Base-by-base conservation (phyloP, 1,140 invertebrate species). In the Caerostris darwini region DNA sequence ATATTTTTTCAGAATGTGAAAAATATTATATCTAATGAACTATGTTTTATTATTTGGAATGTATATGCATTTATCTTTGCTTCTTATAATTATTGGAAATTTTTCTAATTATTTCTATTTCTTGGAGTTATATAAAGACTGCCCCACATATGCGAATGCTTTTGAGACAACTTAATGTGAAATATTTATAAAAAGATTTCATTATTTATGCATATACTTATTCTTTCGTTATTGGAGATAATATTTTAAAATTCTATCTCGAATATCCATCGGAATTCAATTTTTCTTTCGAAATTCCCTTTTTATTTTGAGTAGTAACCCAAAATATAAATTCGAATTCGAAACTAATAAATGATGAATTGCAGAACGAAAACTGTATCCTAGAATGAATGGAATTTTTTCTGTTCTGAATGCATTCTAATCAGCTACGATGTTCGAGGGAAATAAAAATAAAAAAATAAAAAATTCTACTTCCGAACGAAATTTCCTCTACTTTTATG, bases 401-500 rank as follows among this genome's bases (percentile, higher is more conserved):
- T 14, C 12, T 50, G 6, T 5, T 77, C 71, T 67, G 8, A 77
- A 10, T 12, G 34, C 2, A 53, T 77, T 7, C 7, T 77, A 50
- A 53, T 14, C 7, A 10, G 10, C 5, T 64, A 10, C 4, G 61
- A 64, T 14, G 61, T 14, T 64, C 17, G 12, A 77, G 34, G 3
- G 50, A 50, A 50, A 77, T 77, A 77, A 53, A 77, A 77, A 77
- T 4, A 5, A 53, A 50, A 71, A 34, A 77, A 6, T 5, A 53
- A 50, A 71, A 34, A 77, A 6, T n/a, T 77, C 8, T 53, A 53
- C 34, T 77, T 77, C 71, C 71, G 71, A 77, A 77, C 3, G 34
- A 77, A 50, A 77, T 77, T 77, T 77, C 7, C 71, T 77, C 10
- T 53, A 77, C 53, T 77, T 77, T 77, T 77, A 77, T 14, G 71